Conservation (phyloP, 2,888 invertebrate species). For the Ophioninae sp. region DNA sequence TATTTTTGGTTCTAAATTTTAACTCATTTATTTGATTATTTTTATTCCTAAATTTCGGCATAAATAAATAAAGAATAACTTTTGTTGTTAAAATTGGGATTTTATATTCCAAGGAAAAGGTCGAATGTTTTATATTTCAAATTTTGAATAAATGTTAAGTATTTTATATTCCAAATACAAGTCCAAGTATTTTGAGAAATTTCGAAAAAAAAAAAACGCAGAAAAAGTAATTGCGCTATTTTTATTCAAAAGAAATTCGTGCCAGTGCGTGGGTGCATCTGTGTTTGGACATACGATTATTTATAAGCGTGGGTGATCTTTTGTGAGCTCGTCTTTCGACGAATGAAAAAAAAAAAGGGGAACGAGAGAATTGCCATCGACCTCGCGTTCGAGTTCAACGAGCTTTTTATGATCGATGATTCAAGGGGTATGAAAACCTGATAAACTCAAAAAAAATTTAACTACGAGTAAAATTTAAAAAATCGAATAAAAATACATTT, state of each 20-base stretch:
- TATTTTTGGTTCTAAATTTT: too few species aligned
- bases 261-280: constrained; percentile 33
- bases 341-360: constrained; percentile 1
- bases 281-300: background rate
- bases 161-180: too few species aligned
- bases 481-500: background rate
- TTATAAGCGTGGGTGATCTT: background rate
- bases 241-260: constrained; percentile 38
- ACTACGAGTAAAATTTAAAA: background rate
- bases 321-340: constrained; percentile 17
- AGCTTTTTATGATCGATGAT: constrained; percentile 7
- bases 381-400: constrained; percentile 30
- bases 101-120: too few species aligned
- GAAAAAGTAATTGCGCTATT: constrained; percentile 53
- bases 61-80: too few species aligned
- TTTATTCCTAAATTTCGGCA: too few species aligned
- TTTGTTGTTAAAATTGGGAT: too few species aligned
- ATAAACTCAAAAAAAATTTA: background rate
- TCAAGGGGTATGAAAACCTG: background rate
- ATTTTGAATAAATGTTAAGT: too few species aligned
- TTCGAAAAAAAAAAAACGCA: constrained; percentile 25
- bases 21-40: too few species aligned
- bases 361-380: constrained; percentile 35
- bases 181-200: background rate
- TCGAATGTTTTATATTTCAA: too few species aligned